A percentile compares a stretch with the other conserved stretches of the same genome.
phyloP scores from a whole-genome alignment of 23 tunicate genomes.

The Trididemnum nubilum region DNA sequence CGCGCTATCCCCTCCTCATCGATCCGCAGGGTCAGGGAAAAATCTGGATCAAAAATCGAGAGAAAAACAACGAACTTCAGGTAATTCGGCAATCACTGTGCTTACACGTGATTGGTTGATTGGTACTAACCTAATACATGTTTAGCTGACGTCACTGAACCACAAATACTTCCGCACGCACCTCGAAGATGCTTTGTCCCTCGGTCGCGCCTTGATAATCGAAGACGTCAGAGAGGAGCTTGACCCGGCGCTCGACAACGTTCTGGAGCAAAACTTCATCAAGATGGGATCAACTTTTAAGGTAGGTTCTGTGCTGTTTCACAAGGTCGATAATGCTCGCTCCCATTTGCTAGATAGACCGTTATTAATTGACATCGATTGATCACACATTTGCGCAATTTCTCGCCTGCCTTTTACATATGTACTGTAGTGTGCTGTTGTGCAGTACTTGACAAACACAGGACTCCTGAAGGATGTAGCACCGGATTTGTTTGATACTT shows the following conservation, averaged over 20 bases:
- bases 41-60: conserved; percentile 78
- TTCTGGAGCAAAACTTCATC: conserved; percentile 84
- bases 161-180: conserved; percentile 87
- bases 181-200: conserved; percentile 71
- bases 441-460: too few relatives aligned
- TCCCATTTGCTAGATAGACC: too few relatives aligned
- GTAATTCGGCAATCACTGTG: conserved; percentile 21
- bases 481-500: too few relatives aligned
- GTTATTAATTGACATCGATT: too few relatives aligned
- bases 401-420: too few relatives aligned
- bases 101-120: not conserved
- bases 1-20: conserved; percentile 73
- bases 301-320: conserved; percentile 51
- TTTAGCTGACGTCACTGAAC: conserved; percentile 68
- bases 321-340: too few relatives aligned
- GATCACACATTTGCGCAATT: too few relatives aligned
- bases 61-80: conserved; percentile 70
- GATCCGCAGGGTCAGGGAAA: conserved; percentile 92
- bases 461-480: too few relatives aligned
- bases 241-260: conserved; percentile 83
- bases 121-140: too few relatives aligned
- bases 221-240: conserved; percentile 85
- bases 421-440: too few relatives aligned
- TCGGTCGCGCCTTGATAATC: conserved; percentile 71
- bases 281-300: conserved; percentile 83